Evolutionary conservation across 2,113 vertebrate species (phyloP).

Genomic region (Hymenochirus boettgeri): DNA sequence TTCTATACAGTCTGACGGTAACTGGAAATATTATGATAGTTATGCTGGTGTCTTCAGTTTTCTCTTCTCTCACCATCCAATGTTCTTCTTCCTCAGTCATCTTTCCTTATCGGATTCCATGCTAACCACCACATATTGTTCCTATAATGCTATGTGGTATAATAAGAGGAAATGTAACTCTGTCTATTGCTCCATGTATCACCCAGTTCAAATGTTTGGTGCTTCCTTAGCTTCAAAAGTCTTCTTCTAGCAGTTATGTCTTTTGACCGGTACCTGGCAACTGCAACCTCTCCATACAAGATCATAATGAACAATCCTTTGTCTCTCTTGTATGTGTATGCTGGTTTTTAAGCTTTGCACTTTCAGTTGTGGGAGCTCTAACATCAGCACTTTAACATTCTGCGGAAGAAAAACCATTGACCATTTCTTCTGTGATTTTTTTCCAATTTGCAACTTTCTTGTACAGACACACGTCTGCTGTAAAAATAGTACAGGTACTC

Average conservation of each 20-base stretch:
- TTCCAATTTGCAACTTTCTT: conserved; percentile 2
- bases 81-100: too few species aligned
- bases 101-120: too few species aligned
- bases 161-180: background rate
- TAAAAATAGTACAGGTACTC: conserved; percentile 35
- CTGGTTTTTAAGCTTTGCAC: background rate
- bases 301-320: background rate
- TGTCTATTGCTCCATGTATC: background rate
- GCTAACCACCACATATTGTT: background rate
- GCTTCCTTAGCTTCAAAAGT: background rate
- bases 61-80: too few species aligned
- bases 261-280: background rate
- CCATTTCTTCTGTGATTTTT: conserved; percentile 17
- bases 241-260: background rate
- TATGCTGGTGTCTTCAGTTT: too few species aligned
- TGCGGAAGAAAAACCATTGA: conserved; percentile 4
- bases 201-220: background rate
- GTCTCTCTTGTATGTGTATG: background rate
- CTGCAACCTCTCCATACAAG: background rate
- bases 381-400: too few species aligned
- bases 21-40: too few species aligned
- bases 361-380: background rate
- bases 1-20: too few species aligned
- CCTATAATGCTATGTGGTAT: background rate
- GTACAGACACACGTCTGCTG: conserved; percentile 17